phyloP scores from a whole-genome alignment of 2,113 vertebrate genomes.

The Ictalurus punctatus region DNA sequence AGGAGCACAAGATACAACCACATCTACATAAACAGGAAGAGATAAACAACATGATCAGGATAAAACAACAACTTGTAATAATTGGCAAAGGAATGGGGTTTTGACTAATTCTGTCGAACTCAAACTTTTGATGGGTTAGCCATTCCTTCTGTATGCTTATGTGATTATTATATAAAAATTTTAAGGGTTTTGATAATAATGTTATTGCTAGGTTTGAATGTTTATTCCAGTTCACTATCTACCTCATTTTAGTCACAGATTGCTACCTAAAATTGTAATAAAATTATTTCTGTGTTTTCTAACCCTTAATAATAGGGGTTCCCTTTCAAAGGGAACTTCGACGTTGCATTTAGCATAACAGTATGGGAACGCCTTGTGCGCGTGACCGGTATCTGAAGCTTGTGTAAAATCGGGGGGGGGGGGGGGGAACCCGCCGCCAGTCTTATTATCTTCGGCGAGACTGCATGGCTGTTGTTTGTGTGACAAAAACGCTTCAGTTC shows the following conservation, averaged over 20 bases:
- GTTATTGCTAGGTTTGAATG: not conserved
- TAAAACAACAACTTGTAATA: not conserved
- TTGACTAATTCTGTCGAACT: not conserved
- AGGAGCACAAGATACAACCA: slow-evolving; percentile 37
- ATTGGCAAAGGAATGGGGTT: not conserved
- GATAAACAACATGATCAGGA: not conserved
- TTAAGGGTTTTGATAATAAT: not conserved
- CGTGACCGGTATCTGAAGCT: no score
- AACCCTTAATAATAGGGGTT: no score
- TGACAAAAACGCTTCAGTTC: no score
- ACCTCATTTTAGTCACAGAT: not conserved
- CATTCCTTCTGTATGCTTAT: not conserved
- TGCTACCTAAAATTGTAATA: not conserved
- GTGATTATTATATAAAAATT: not conserved
- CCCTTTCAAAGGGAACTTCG: no score
- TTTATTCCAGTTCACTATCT: not conserved
- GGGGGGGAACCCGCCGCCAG: no score
- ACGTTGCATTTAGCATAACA: no score
- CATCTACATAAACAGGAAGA: slow-evolving; percentile 22
- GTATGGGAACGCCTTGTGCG: no score
- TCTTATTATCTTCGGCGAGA: no score
- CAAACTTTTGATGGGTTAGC: not conserved
- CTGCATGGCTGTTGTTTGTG: no score
- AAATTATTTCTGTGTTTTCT: not conserved
- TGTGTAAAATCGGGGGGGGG: no score